Conservation (phyloP, 2,797 vertebrate species). For the Rhinatrema bivittatum region DNA sequence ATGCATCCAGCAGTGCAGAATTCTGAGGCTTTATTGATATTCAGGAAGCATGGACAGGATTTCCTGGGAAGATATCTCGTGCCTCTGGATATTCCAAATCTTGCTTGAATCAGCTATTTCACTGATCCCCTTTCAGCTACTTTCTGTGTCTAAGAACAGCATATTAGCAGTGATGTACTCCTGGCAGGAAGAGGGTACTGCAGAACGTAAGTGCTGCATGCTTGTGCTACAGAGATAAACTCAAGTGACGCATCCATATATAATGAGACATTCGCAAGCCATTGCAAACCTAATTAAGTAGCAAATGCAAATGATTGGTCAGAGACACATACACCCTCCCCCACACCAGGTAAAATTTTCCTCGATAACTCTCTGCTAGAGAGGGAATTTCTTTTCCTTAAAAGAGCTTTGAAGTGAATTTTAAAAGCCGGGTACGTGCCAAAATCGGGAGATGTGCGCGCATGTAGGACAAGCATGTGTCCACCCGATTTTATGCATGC, state of each 20-base stretch:
- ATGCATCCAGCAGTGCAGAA: too few species aligned
- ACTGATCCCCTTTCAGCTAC: neutral
- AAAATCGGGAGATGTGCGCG: too few species aligned
- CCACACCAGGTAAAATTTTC: conserved; percentile 14
- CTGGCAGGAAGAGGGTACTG: neutral
- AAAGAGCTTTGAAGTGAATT: too few species aligned
- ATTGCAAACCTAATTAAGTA: conserved; percentile 39
- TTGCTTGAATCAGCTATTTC: neutral
- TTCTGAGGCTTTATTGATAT: too few species aligned
- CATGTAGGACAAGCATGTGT: too few species aligned
- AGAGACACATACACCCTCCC: too few species aligned
- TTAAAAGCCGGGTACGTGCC: too few species aligned
- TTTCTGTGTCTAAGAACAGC: conserved; percentile 16
- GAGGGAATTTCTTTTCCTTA: too few species aligned
- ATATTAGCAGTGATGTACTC: neutral
- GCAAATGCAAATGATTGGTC: conserved; percentile 19
- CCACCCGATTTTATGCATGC: too few species aligned
- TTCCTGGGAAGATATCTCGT: too few species aligned
- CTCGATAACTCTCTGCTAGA: conserved; percentile 2
- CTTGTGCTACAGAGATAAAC: conserved; percentile 14
- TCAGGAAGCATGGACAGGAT: too few species aligned
- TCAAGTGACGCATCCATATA: conserved; percentile 30
- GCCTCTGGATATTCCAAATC: neutral
- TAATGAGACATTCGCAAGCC: conserved; percentile 30
- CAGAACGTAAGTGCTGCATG: conserved; percentile 3